These are phyloP conservation scores for Pachydiplax longipennis DNA, from an alignment of 2,888 invertebrate species.

Conservation along the genomic window DNA sequence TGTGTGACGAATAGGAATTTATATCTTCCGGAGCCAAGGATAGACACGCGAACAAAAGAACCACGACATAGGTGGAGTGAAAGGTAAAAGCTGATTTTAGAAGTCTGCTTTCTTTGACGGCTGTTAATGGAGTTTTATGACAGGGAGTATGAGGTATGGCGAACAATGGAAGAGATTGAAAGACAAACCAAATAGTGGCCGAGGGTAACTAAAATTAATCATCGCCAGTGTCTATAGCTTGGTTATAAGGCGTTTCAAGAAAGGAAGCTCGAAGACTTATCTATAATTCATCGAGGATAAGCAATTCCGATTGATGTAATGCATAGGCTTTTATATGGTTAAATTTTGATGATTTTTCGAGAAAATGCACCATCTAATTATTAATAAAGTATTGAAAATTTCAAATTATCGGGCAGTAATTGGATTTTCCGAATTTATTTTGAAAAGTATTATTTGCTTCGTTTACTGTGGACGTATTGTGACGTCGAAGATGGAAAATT, in stretches of 20 bases:
- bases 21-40: neutral
- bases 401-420: too few relatives aligned
- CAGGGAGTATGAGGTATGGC: neutral
- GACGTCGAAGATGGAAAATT: too few relatives aligned
- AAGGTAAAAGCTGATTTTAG: constrained; percentile 8
- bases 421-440: too few relatives aligned
- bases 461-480: too few relatives aligned
- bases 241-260: neutral
- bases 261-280: neutral
- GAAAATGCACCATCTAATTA: too few relatives aligned
- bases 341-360: too few relatives aligned
- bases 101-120: neutral
- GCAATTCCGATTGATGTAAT: too few relatives aligned
- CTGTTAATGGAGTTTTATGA: neutral
- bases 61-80: neutral
- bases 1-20: neutral
- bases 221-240: neutral
- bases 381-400: too few relatives aligned
- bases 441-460: too few relatives aligned
- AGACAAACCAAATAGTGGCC: neutral
- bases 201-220: neutral
- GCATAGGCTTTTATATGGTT: neutral
- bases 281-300: too few relatives aligned
- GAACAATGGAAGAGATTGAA: neutral
- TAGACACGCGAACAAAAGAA: constrained; percentile 21